phyloP scores from a whole-genome alignment of 1,140 invertebrate species.

The Lepidostoma basale region DNA sequence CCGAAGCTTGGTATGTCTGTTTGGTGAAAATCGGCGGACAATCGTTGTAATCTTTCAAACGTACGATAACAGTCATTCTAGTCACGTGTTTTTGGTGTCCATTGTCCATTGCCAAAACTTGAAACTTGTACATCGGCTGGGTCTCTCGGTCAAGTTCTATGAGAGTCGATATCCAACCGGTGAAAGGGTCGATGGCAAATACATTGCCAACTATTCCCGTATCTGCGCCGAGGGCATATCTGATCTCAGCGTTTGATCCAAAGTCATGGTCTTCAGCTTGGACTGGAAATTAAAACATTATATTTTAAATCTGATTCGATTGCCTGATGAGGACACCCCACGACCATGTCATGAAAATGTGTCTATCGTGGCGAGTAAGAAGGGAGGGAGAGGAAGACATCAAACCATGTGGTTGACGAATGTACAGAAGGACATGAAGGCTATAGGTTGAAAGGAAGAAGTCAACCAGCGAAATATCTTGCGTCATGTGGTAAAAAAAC shows the following conservation, averaged over 20 bases:
- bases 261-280: slow-evolving; percentile 48
- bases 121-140: slow-evolving; percentile 72
- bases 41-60: slow-evolving; percentile 81
- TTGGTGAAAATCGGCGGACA: slow-evolving; percentile 77
- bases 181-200: slow-evolving; percentile 80
- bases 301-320: neutral
- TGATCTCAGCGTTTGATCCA: slow-evolving; percentile 77
- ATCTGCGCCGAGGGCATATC: slow-evolving; percentile 71
- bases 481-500: no score
- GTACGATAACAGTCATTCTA: slow-evolving; percentile 71
- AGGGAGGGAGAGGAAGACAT: no score
- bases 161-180: slow-evolving; percentile 79
- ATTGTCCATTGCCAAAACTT: slow-evolving; percentile 81
- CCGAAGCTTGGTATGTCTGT: slow-evolving; percentile 67
- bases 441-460: no score
- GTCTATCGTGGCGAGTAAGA: no score
- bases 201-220: slow-evolving; percentile 68
- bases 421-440: no score
- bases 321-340: no score
- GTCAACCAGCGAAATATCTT: no score
- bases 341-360: no score
- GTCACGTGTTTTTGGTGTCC: slow-evolving; percentile 76
- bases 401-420: no score
- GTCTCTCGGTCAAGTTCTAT: slow-evolving; percentile 77
- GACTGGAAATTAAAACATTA: slow-evolving; percentile 20